Percentiles rank a stretch among this genome's conserved stretches.
Evolutionary conservation across 2,888 invertebrate species (phyloP).

Genomic region (Gastracanthus pulcherrimus): DNA sequence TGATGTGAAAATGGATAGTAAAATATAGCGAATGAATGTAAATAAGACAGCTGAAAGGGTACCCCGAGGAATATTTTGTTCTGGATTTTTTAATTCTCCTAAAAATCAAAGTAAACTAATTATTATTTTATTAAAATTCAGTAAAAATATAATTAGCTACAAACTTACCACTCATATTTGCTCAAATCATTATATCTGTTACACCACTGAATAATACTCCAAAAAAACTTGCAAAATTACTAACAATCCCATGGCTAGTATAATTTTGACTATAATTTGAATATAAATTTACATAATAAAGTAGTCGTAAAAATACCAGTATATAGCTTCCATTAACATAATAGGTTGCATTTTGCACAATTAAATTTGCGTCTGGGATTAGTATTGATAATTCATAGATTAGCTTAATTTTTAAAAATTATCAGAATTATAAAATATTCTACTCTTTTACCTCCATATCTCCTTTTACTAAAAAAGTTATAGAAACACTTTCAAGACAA

Average conservation of each 20-base stretch:
- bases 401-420: constrained; percentile 43
- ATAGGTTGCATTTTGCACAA: constrained; percentile 79
- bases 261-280: constrained; percentile 88
- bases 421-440: not conserved
- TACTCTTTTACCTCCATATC: constrained; percentile 78
- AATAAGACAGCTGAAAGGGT: constrained; percentile 93
- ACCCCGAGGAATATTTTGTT: constrained; percentile 94
- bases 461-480: constrained; percentile 89
- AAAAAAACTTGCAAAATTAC: constrained; percentile 96
- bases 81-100: constrained; percentile 97
- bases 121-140: not conserved
- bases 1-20: constrained; percentile 90
- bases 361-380: constrained; percentile 86
- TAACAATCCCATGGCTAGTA: constrained; percentile 83
- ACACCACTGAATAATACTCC: constrained; percentile 99
- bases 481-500: constrained; percentile 87
- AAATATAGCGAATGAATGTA: constrained; percentile 91
- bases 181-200: constrained; percentile 99
- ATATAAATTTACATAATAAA: constrained; percentile 87
- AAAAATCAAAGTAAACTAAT: constrained; percentile 58
- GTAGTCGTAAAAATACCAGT: constrained; percentile 89
- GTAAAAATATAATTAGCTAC: not conserved
- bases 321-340: constrained; percentile 83
- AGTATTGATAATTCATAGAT: constrained; percentile 80
- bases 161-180: constrained; percentile 94